phyloP scores from a whole-genome alignment of 2,797 vertebrate genomes.

The Silurus lanzhouensis region DNA sequence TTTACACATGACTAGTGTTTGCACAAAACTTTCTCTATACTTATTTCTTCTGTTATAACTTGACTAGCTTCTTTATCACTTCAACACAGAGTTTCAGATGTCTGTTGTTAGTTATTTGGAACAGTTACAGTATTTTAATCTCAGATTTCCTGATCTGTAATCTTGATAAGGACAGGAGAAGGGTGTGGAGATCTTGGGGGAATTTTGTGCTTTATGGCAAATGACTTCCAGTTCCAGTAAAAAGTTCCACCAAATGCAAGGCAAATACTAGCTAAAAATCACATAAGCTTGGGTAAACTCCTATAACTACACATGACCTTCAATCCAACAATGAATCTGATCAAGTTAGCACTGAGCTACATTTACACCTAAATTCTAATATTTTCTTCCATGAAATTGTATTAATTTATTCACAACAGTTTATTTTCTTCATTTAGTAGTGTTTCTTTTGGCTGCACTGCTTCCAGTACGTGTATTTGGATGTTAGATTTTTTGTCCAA shows the following conservation, averaged over 20 bases:
- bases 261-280: neutral
- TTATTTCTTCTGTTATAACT: neutral
- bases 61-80: neutral
- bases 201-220: conserved; percentile 19
- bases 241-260: conserved; percentile 1
- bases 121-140: neutral
- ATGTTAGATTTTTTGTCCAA: too few relatives aligned
- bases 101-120: neutral
- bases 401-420: too few relatives aligned
- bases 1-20: neutral
- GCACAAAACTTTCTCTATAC: neutral
- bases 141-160: conserved; percentile 16
- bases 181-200: conserved; percentile 2
- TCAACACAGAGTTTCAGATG: neutral
- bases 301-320: neutral
- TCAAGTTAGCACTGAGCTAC: neutral
- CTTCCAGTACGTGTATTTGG: too few relatives aligned
- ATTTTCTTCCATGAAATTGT: too few relatives aligned
- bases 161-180: neutral
- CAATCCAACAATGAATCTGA: neutral
- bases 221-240: neutral
- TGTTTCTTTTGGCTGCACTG: too few relatives aligned
- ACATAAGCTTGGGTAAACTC: neutral
- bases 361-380: too few relatives aligned
- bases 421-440: too few relatives aligned